Evolutionary conservation across 2,888 invertebrate genomes (phyloP), one percentile per base, ranked within the genome.

Genomic region (Microdon myrmicae): DNA sequence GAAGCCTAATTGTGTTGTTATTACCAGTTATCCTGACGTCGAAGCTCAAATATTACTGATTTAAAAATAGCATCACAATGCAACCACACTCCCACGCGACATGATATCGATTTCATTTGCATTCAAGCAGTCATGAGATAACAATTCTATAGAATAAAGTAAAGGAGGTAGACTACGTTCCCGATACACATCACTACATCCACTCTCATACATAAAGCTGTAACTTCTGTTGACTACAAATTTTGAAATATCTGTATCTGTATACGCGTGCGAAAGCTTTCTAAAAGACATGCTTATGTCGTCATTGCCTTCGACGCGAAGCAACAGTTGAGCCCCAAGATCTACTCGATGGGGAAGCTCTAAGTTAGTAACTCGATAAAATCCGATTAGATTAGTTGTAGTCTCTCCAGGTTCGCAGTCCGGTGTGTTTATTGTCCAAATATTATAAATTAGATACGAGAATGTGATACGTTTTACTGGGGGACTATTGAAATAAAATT

Each of bases 311-410:
- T 25, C 32, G 20, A 12, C 29, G 45, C 45, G 45, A 41, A 51
- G 34, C 41, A 51, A 41, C 51, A 43, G 43, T 51, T 51, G 51
- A 41, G 34, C 51, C 29, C 22, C 26, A 31, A 17, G 47, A 56
- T 44, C 22, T 49, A 34, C 39, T 56, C 29, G 28, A 39, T 29
- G 17, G 13, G 31, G 16, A 22, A 64, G 51, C 47, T 47, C 38
- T 19, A 25, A 28, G 37, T 58, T 43, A 64, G 64, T 64, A 28
- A 17, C 23, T 47, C 39, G 14, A 29, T 34, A 41, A 22, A 22
- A 22, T 47, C 23, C 47, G 47, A 41, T 56, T 47, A 6, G 51
- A 31, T 32, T 32, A 23, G 55, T 13, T 41, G 48, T 28, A 22
- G 28, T 28, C n/a, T n/a, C n/a, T n/a, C n/a, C n/a, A n/a, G 10